phyloP scores from a whole-genome alignment of 2,113 vertebrate species.

The Etheostoma spectabile region DNA sequence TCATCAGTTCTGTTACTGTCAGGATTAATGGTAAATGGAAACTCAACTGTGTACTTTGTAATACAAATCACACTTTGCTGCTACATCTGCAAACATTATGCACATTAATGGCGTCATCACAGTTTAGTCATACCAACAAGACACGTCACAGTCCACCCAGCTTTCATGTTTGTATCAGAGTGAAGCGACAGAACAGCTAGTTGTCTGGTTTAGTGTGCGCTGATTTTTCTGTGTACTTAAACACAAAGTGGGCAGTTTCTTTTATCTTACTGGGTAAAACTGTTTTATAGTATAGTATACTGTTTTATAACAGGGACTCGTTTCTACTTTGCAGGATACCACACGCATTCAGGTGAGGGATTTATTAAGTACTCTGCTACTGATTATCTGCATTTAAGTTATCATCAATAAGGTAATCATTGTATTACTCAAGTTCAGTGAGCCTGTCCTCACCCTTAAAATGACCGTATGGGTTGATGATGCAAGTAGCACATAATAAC shows the following conservation, averaged over 20 bases:
- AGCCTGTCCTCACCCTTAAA: neutral
- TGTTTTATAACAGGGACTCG: neutral
- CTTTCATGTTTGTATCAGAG: constrained; percentile 56
- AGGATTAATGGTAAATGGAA: neutral
- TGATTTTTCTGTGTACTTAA: constrained; percentile 40
- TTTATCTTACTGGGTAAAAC: constrained; percentile 27
- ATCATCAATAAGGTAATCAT: constrained; percentile 38
- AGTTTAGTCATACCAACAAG: constrained; percentile 53
- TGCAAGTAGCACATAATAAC: too few species aligned
- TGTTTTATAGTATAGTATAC: neutral
- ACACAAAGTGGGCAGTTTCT: constrained; percentile 50
- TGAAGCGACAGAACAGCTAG: constrained; percentile 44
- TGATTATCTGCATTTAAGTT: constrained; percentile 45
- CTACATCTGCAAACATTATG: constrained; percentile 58
- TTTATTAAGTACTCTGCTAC: constrained; percentile 37
- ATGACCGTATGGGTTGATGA: too few species aligned
- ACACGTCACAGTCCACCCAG: constrained; percentile 57
- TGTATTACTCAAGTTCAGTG: constrained; percentile 28
- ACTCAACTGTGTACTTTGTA: constrained; percentile 6
- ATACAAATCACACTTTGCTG: constrained; percentile 31
- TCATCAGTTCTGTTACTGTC: neutral
- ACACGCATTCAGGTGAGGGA: constrained; percentile 20
- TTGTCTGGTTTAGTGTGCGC: constrained; percentile 54
- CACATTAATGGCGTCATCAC: constrained; percentile 53
- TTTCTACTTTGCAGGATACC: constrained; percentile 15